Percentiles rank a stretch among this genome's conserved stretches.
phyloP scores from a whole-genome alignment of 2,888 invertebrate species.

The Bellardia pandia region DNA sequence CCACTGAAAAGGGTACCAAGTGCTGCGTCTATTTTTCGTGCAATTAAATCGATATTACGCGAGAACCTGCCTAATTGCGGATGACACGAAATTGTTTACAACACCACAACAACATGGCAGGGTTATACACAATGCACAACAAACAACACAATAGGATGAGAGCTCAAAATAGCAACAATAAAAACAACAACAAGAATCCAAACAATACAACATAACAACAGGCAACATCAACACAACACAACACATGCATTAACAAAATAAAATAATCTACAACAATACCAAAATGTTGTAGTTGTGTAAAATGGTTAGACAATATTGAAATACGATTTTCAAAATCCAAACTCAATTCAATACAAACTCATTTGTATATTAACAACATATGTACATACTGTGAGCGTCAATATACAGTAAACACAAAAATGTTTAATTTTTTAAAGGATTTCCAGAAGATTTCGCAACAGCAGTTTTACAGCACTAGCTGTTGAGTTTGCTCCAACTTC shows the following conservation, averaged over 20 bases:
- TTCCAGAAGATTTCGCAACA: too few species aligned
- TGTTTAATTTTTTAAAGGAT: too few species aligned
- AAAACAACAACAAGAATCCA: slow-evolving; percentile 37
- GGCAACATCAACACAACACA: slow-evolving; percentile 35
- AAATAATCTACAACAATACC: slow-evolving; percentile 39
- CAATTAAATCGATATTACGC: slow-evolving; percentile 79
- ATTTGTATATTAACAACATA: neutral
- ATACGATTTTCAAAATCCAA: slow-evolving; percentile 64
- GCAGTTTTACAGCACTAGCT: too few species aligned
- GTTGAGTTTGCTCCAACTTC: too few species aligned
- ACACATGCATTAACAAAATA: slow-evolving; percentile 53
- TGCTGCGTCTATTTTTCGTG: slow-evolving; percentile 72
- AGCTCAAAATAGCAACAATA: slow-evolving; percentile 8
- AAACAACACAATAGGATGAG: slow-evolving; percentile 12
- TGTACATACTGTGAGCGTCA: neutral
- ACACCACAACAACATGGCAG: slow-evolving; percentile 75
- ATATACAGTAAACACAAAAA: too few species aligned
- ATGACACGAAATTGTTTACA: slow-evolving; percentile 80
- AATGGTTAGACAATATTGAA: slow-evolving; percentile 59
- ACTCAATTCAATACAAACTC: slow-evolving; percentile 39
- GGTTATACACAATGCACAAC: slow-evolving; percentile 28
- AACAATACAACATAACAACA: slow-evolving; percentile 38
- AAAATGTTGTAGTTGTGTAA: neutral
- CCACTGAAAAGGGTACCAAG: slow-evolving; percentile 43
- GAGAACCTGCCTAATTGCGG: slow-evolving; percentile 81